Conservation (phyloP, 2,797 vertebrate species). For the Lutjanus argentimaculatus region DNA sequence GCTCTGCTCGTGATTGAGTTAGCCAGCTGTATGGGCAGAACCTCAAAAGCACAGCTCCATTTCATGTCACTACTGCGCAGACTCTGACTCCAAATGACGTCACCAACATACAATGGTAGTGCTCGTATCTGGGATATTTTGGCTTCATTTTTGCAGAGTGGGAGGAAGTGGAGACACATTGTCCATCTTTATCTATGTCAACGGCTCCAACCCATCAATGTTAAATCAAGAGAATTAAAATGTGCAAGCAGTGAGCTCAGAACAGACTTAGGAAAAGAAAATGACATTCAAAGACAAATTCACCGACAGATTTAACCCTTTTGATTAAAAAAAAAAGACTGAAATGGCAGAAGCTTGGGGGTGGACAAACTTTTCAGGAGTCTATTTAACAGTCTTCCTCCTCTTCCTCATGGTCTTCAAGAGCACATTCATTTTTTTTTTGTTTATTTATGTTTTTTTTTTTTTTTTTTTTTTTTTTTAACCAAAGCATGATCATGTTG, state of each 20-base stretch:
- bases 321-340: conserved; percentile 38
- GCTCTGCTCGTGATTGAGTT: too few species aligned
- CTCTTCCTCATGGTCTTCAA: conserved; percentile 61
- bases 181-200: too few species aligned
- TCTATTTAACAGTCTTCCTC: conserved; percentile 63
- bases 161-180: too few species aligned
- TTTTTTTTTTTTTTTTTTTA: background rate
- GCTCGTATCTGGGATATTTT: too few species aligned
- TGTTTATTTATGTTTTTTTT: too few species aligned
- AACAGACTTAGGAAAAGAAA: conserved; percentile 66
- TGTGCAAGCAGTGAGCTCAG: conserved; percentile 79
- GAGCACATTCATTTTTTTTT: conserved; percentile 50
- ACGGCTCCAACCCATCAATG: conserved; percentile 3
- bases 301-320: conserved; percentile 64
- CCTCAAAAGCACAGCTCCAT: too few species aligned
- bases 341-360: conserved; percentile 56
- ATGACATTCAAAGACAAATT: conserved; percentile 77
- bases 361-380: conserved; percentile 52
- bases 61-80: too few species aligned
- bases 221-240: conserved; percentile 60
- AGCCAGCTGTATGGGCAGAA: too few species aligned
- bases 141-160: too few species aligned
- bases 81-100: too few species aligned
- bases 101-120: too few species aligned
- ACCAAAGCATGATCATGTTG: conserved; percentile 34